phyloP scores from a whole-genome alignment of 2,888 invertebrate species.

The Lamellibrachia satsuma region DNA sequence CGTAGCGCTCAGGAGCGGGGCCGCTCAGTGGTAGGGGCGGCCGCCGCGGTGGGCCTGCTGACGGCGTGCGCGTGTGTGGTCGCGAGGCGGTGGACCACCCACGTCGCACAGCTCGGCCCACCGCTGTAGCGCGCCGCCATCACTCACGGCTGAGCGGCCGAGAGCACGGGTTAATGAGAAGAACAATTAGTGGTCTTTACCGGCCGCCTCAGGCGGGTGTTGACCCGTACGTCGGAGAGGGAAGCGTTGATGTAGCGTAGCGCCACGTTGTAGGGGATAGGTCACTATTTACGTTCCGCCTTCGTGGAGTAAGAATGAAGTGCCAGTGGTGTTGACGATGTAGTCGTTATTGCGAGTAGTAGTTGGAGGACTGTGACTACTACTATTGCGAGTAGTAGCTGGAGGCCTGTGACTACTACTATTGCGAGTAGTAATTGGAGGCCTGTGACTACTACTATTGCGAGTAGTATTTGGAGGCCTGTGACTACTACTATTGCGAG shows the following conservation, averaged over 20 bases:
- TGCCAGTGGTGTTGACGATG: neutral
- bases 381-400: neutral
- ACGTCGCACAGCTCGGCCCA: neutral
- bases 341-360: no score
- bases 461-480: neutral
- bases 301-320: neutral
- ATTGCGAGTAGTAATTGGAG: neutral
- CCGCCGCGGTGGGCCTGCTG: neutral
- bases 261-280: neutral
- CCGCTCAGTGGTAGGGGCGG: neutral
- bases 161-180: neutral
- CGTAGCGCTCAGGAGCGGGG: neutral
- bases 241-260: neutral
- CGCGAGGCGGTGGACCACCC: conserved; percentile 17
- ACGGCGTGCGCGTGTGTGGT: conserved; percentile 7
- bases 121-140: neutral
- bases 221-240: neutral
- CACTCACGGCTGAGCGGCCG: neutral
- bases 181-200: conserved; percentile 6
- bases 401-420: no score
- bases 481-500: neutral
- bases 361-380: no score
- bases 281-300: neutral
- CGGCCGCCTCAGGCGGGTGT: neutral
- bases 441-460: no score